A percentile compares a stretch with the other conserved stretches of the same genome.
Conservation (phyloP, 2,888 invertebrate species). For the Diploptera punctata region DNA sequence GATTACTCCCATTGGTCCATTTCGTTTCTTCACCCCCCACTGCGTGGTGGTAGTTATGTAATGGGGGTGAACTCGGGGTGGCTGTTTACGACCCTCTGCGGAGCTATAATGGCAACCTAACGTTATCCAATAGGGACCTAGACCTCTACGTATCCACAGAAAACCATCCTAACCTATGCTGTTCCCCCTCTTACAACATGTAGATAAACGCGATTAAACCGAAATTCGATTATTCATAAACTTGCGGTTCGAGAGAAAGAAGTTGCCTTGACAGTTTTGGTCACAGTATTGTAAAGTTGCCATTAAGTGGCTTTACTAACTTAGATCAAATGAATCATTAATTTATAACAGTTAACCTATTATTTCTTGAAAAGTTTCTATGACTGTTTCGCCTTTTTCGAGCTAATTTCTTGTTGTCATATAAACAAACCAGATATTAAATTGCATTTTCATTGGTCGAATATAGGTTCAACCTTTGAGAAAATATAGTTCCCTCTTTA, state of each 20-base stretch:
- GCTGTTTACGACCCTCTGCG: conserved; percentile 28
- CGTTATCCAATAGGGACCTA: conserved; percentile 22
- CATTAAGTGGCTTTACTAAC: too few species aligned
- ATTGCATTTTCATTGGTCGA: too few species aligned
- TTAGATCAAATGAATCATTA: too few species aligned
- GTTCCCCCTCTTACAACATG: background rate
- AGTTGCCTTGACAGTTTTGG: too few species aligned
- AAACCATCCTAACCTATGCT: conserved; percentile 4
- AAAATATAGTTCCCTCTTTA: too few species aligned
- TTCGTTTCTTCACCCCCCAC: conserved; percentile 28
- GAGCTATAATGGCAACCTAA: conserved; percentile 31
- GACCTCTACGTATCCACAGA: conserved; percentile 24
- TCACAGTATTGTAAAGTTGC: too few species aligned
- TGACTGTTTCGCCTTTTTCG: too few species aligned
- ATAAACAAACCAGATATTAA: too few species aligned
- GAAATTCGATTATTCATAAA: conserved; percentile 26
- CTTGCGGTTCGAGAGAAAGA: background rate
- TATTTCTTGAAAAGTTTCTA: too few species aligned
- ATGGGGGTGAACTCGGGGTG: conserved; percentile 31
- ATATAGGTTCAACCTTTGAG: too few species aligned
- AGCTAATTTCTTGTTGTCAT: too few species aligned
- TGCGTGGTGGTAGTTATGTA: conserved; percentile 22
- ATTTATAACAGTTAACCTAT: too few species aligned
- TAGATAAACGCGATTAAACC: conserved; percentile 9
- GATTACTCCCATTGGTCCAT: conserved; percentile 31